A percentile compares a stretch with the other conserved stretches of the same genome.
Conservation (phyloP, 2,113 vertebrate species). For the Chauna torquata region DNA sequence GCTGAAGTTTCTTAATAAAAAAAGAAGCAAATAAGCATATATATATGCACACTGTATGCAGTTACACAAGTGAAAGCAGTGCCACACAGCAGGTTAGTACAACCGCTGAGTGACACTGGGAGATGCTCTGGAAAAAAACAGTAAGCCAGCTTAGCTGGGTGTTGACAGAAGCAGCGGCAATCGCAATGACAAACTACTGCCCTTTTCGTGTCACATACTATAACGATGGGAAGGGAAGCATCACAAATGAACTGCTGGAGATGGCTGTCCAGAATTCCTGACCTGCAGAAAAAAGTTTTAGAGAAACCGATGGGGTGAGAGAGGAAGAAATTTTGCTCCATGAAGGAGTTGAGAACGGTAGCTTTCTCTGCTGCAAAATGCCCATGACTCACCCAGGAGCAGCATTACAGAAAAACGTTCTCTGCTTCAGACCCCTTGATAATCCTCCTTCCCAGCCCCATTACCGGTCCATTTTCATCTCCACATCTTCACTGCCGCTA, state of each 20-base stretch:
- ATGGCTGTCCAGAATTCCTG: background rate
- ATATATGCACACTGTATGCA: background rate
- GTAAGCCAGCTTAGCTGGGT: background rate
- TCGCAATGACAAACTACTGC: background rate
- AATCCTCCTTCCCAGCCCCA: background rate
- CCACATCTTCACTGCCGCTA: background rate
- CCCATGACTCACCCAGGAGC: background rate
- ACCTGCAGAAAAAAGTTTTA: background rate
- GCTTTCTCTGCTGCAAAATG: background rate
- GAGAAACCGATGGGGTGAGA: background rate
- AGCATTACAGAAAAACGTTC: background rate
- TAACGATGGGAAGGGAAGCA: conserved; percentile 1
- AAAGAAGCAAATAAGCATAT: background rate
- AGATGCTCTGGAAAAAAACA: background rate
- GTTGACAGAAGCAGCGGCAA: background rate
- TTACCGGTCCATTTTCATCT: background rate
- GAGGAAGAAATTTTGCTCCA: background rate
- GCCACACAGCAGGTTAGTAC: background rate
- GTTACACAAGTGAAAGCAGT: background rate
- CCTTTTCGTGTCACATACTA: background rate
- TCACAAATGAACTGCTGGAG: conserved; percentile 34
- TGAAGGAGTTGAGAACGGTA: background rate
- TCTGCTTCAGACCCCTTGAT: background rate
- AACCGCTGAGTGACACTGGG: background rate
- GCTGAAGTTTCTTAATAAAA: background rate